Percentiles rank a stretch among this genome's conserved stretches.
phyloP scores from a whole-genome alignment of 2,888 invertebrate genomes.

The Sipunculus nudus region DNA sequence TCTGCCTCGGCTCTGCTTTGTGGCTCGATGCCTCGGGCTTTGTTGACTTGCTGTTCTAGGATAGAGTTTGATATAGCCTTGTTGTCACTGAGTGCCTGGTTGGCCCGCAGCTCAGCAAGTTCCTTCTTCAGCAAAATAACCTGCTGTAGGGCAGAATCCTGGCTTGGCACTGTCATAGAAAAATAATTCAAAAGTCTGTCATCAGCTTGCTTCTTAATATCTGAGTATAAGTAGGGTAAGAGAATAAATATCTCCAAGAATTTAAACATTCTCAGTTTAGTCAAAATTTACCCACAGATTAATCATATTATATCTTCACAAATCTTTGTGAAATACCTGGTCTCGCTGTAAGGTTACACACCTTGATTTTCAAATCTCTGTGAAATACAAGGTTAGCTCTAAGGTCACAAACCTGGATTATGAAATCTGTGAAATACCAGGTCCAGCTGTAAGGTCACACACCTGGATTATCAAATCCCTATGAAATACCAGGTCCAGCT shows the following conservation, averaged over 20 bases:
- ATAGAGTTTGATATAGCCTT: background rate
- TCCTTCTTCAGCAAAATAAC: slow-evolving; percentile 65
- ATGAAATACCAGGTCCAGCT: too few relatives aligned
- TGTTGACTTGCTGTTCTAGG: slow-evolving; percentile 30
- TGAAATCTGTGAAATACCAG: too few relatives aligned
- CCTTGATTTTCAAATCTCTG: too few relatives aligned
- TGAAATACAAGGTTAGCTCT: too few relatives aligned
- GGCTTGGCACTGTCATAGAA: slow-evolving; percentile 53
- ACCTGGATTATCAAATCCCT: too few relatives aligned
- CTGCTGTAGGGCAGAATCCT: slow-evolving; percentile 64
- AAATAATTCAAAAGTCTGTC: background rate
- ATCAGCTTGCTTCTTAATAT: background rate
- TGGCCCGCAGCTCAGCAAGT: slow-evolving; percentile 62
- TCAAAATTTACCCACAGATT: too few relatives aligned
- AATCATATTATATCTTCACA: background rate
- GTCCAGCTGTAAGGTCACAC: too few relatives aligned
- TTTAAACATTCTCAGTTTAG: too few relatives aligned
- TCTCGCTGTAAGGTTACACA: too few relatives aligned
- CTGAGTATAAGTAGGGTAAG: background rate
- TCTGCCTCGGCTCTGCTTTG: slow-evolving; percentile 54
- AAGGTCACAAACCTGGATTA: too few relatives aligned
- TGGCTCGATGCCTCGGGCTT: slow-evolving; percentile 49
- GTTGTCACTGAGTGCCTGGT: slow-evolving; percentile 43
- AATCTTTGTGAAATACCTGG: too few relatives aligned
- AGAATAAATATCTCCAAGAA: too few relatives aligned